Base-by-base conservation (phyloP, 2,888 invertebrate species). In the Palloptera scutellata region DNA sequence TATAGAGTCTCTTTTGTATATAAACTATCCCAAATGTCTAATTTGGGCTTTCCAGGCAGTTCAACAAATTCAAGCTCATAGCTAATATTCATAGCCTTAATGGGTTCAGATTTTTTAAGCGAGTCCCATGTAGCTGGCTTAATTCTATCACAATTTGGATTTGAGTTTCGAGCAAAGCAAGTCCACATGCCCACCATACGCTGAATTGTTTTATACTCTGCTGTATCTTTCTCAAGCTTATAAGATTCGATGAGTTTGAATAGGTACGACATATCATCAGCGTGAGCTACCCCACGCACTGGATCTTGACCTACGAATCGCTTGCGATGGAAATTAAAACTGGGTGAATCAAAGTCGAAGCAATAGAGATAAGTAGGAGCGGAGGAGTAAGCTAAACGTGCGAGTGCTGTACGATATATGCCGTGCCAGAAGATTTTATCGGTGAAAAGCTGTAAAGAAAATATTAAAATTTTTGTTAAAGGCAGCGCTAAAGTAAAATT, bases 261-360 rank as follows among this genome's bases (percentile, higher is more conserved):
- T 0, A 84, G 58, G 61, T 83, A 84, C 1, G 78, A 74, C 48
- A 84, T 40, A 17, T 81, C 83, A 69, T 83, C 83, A 0, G 70
- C 79, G 74, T 83, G 84, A 6, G 30, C 57, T 3, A 72, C 77
- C 13, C 82, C 83, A 0, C 70, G 72, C 0, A 63, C 64, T 20
- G 51, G 52, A 30, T 52, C 64, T 40, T 59, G 52, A 41, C 64
- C 64, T 10, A 57, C 48, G 52, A 64, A 73, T 4, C 78, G 73
- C 17, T 76, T 66, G 12, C 82, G 79, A 67, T 79, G 77, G n/a
- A 78, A 74, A 72, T 84, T 84, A 19, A 81, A 83, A 53, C 75
- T 76, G 8, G 76, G 73, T 0, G 84, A 84, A 68, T 85, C 82
- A 57, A 81, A 80, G 43, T 78, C 79, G 54, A 85, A 85, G 11